Evolutionary conservation across 1,140 invertebrate genomes (phyloP).

Genomic region (Sycophila sp.): DNA sequence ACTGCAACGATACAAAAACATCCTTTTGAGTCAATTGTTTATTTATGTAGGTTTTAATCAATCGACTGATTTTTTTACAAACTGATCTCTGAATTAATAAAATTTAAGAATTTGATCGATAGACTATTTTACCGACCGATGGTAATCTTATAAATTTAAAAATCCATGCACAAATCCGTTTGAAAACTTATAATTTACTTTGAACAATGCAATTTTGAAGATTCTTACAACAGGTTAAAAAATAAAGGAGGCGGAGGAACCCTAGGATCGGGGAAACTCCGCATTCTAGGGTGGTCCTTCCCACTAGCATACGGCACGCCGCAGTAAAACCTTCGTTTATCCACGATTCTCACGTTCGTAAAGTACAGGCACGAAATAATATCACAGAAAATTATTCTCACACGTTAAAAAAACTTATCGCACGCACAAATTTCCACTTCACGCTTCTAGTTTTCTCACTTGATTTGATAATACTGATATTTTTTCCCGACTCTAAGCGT

Average conservation of each 20-base stretch:
- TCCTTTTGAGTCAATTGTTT: neutral
- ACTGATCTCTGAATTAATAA: too few relatives aligned
- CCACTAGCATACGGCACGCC: neutral
- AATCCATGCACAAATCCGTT: too few relatives aligned
- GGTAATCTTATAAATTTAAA: too few relatives aligned
- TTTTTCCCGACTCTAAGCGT: too few relatives aligned
- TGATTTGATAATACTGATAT: neutral
- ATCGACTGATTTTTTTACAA: neutral
- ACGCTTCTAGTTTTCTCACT: neutral
- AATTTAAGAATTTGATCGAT: too few relatives aligned
- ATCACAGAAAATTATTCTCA: slow-evolving; percentile 23
- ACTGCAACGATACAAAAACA: slow-evolving; percentile 44
- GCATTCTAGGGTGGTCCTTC: slow-evolving; percentile 23
- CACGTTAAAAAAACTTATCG: slow-evolving; percentile 6
- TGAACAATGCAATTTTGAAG: neutral
- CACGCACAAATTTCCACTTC: neutral
- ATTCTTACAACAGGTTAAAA: slow-evolving; percentile 49
- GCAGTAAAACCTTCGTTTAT: neutral
- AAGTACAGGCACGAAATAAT: too few relatives aligned
- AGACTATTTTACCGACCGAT: neutral
- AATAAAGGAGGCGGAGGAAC: slow-evolving; percentile 42
- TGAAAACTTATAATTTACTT: neutral
- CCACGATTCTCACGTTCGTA: neutral
- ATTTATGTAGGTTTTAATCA: neutral
- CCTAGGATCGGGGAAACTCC: slow-evolving; percentile 37